phyloP scores from a whole-genome alignment of 1,140 invertebrate species.

The Cyclina sinensis region DNA sequence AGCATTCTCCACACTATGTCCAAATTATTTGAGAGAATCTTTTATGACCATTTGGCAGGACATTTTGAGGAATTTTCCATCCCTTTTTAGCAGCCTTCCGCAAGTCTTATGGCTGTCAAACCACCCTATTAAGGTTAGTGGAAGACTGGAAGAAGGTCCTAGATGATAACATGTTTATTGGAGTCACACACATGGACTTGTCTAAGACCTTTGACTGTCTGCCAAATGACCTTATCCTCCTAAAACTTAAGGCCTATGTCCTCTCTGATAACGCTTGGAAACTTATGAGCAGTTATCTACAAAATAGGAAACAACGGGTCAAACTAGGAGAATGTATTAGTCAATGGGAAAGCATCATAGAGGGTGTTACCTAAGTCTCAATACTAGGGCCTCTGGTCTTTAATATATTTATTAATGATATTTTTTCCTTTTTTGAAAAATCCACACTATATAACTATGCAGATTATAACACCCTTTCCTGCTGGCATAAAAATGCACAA shows the following conservation, averaged over 20 bases:
- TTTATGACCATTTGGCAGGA: not conserved
- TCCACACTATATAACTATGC: constrained; percentile 53
- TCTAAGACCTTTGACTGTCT: constrained; percentile 61
- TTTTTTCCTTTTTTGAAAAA: constrained; percentile 42
- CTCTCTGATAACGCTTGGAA: not conserved
- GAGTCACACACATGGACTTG: constrained; percentile 57
- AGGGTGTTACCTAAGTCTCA: constrained; percentile 51
- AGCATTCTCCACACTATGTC: too few relatives aligned
- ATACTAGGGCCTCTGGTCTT: constrained; percentile 36
- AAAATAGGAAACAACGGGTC: constrained; percentile 32
- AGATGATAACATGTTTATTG: too few relatives aligned
- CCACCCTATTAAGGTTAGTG: too few relatives aligned
- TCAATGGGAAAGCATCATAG: not conserved
- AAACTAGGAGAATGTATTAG: not conserved
- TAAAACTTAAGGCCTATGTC: constrained; percentile 33
- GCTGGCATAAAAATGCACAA: constrained; percentile 7
- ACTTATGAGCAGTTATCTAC: constrained; percentile 23
- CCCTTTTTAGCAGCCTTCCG: not conserved
- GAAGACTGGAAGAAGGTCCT: too few relatives aligned
- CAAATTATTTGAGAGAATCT: not conserved
- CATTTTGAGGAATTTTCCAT: constrained; percentile 10
- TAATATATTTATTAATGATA: constrained; percentile 58
- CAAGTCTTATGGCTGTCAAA: not conserved
- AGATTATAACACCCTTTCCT: constrained; percentile 60
- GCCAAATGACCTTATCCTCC: constrained; percentile 53